These are phyloP conservation scores for Syrrhaptes paradoxus DNA, from an alignment of 2,113 vertebrate genomes.

Conservation along the genomic window DNA sequence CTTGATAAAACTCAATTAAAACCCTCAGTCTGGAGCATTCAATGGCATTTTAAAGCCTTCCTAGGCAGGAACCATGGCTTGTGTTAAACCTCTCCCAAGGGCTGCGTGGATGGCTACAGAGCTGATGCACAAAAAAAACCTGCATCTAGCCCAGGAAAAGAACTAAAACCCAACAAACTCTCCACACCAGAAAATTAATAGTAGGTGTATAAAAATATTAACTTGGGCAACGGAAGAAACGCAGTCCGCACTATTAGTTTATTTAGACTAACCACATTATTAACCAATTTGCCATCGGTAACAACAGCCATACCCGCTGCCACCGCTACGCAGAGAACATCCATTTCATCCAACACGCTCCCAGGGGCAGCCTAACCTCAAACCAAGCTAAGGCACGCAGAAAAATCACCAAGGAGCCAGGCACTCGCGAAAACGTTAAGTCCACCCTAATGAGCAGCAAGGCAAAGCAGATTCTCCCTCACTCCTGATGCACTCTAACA, in stretches of 20 bases:
- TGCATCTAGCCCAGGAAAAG: neutral
- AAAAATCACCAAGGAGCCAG: neutral
- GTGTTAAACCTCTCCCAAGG: neutral
- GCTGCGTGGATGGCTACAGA: neutral
- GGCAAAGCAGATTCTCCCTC: neutral
- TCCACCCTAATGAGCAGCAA: neutral
- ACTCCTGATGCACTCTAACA: neutral
- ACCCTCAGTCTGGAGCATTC: neutral
- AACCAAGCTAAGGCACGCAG: neutral
- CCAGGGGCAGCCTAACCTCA: neutral
- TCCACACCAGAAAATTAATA: neutral
- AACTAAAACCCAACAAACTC: too few species aligned
- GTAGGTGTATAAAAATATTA: neutral
- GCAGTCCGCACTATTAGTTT: neutral
- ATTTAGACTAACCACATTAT: neutral
- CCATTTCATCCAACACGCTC: accelerated
- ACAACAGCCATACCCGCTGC: neutral
- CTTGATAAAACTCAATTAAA: neutral
- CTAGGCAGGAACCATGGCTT: neutral
- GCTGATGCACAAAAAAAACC: neutral
- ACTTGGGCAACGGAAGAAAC: neutral
- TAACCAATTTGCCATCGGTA: neutral
- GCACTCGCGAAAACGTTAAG: neutral
- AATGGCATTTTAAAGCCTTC: neutral
- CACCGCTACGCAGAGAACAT: neutral